Percentiles rank a stretch among this genome's conserved stretches.
phyloP scores from a whole-genome alignment of 2,888 invertebrate genomes.

The Thymelicus acteon region DNA sequence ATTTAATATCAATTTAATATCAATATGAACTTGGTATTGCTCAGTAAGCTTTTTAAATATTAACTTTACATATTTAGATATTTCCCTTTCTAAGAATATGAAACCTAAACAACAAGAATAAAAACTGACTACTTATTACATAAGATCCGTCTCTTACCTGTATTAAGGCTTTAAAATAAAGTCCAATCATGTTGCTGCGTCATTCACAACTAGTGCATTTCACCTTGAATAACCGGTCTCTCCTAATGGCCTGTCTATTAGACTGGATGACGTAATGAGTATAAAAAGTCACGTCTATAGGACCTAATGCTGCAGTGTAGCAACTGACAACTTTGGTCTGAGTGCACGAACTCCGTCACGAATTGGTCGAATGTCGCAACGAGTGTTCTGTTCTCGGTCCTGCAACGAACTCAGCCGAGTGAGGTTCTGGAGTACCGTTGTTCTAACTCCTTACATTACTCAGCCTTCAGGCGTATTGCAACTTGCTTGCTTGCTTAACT shows the following conservation, averaged over 20 bases:
- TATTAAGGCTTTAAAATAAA: too few species aligned
- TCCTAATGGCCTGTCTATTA: slow-evolving; percentile 6
- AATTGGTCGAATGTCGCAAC: slow-evolving; percentile 26
- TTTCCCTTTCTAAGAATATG: too few species aligned
- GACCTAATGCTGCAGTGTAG: slow-evolving; percentile 46
- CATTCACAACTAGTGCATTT: neutral
- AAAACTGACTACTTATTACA: too few species aligned
- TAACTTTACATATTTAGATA: too few species aligned
- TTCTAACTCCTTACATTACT: slow-evolving; percentile 42
- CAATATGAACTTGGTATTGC: too few species aligned
- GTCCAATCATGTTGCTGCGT: neutral
- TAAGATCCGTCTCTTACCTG: neutral
- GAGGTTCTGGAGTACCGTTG: slow-evolving; percentile 61
- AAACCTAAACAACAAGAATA: too few species aligned
- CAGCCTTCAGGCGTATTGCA: slow-evolving; percentile 26
- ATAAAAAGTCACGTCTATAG: slow-evolving; percentile 22
- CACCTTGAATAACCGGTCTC: slow-evolving; percentile 3
- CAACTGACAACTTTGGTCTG: slow-evolving; percentile 41
- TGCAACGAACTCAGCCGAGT: slow-evolving; percentile 54
- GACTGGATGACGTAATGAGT: slow-evolving; percentile 10
- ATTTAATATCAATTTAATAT: too few species aligned
- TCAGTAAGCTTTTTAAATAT: too few species aligned
- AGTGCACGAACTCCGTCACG: slow-evolving; percentile 52
- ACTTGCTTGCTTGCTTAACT: neutral
- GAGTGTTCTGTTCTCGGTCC: slow-evolving; percentile 40